Percentiles rank a stretch among this genome's conserved stretches.
Conservation (phyloP, 2,113 vertebrate genomes). For the Tapirus terrestris region DNA sequence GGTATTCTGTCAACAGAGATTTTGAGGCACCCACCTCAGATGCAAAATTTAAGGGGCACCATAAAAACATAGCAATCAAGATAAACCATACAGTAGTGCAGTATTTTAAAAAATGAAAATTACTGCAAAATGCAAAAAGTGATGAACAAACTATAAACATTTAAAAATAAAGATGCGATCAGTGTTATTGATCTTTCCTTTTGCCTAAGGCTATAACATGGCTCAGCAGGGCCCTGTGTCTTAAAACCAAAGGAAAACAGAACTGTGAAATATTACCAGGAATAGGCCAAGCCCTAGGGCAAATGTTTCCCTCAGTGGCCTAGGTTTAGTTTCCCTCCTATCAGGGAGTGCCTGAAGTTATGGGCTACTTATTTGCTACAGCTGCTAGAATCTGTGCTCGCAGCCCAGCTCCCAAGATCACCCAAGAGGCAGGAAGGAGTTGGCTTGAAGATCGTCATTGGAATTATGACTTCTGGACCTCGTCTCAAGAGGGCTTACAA, state of each 20-base stretch:
- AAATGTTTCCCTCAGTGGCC: not conserved
- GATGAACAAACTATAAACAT: not conserved
- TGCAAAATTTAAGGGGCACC: not conserved
- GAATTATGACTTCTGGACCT: not conserved
- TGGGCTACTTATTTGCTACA: not conserved
- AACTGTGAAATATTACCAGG: not conserved
- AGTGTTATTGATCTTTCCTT: constrained; percentile 33
- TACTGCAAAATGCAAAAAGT: not conserved
- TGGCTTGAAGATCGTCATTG: not conserved
- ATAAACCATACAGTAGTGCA: not conserved
- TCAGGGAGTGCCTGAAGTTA: not conserved
- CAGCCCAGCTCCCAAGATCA: not conserved
- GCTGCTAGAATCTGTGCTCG: not conserved
- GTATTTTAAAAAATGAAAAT: not conserved
- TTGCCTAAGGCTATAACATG: not conserved
- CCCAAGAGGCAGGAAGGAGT: not conserved
- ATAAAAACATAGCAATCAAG: not conserved
- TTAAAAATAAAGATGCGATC: not conserved
- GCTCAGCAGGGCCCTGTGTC: not conserved
- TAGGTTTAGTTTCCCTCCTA: not conserved
- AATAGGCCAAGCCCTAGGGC: not conserved
- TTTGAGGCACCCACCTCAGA: not conserved
- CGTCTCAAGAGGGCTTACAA: not conserved
- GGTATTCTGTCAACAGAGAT: not conserved
- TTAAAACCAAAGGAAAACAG: not conserved